phyloP scores from a whole-genome alignment of 2,113 vertebrate genomes.

The Pomatostomus ruficeps region DNA sequence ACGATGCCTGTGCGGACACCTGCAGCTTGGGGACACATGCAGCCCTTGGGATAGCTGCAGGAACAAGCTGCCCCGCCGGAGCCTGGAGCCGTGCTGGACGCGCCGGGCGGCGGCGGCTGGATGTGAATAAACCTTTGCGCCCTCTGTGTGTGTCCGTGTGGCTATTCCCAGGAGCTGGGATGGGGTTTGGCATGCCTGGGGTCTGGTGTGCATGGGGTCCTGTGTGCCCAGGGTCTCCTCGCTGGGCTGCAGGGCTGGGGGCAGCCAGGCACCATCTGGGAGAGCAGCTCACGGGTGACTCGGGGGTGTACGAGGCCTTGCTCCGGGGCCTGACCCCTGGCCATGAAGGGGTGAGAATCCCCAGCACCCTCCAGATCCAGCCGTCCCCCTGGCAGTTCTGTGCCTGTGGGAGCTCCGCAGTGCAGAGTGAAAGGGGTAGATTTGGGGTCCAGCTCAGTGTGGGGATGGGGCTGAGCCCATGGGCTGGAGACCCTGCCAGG shows the following conservation, averaged over 20 bases:
- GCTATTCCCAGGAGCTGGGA: not conserved
- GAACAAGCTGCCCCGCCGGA: accelerated
- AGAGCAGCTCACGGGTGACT: too few relatives aligned
- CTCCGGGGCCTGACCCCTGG: accelerated
- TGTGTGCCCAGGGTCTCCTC: accelerated
- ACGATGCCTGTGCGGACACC: accelerated
- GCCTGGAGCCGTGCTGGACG: not conserved
- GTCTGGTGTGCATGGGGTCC: too few relatives aligned
- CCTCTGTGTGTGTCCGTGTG: not conserved
- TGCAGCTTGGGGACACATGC: accelerated
- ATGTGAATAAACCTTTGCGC: slow-evolving; percentile 34
- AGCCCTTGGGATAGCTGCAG: not conserved
- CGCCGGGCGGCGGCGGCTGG: accelerated
- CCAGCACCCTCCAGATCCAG: not conserved
- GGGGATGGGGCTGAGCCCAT: not conserved
- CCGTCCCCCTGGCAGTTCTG: not conserved
- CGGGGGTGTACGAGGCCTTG: too few relatives aligned
- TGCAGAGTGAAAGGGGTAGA: not conserved
- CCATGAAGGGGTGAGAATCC: not conserved
- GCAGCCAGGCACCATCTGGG: not conserved
- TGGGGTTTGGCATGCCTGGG: not conserved
- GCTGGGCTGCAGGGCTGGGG: not conserved
- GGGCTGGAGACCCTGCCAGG: not conserved
- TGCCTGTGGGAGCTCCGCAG: not conserved
- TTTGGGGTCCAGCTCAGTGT: not conserved